Conservation (phyloP, 2,113 vertebrate genomes). For the Phalacrocorax pelagicus region DNA sequence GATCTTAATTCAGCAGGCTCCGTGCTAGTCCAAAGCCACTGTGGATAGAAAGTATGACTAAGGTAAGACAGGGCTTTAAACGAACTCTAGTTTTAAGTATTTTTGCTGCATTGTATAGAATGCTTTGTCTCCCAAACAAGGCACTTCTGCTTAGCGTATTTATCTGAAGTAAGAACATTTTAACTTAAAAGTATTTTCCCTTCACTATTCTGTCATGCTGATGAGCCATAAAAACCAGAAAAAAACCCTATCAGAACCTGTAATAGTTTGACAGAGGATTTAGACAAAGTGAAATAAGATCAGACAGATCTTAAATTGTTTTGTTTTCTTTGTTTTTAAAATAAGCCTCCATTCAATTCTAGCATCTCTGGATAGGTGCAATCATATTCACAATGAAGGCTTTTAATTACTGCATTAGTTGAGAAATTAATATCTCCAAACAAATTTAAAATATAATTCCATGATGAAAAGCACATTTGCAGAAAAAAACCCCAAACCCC, state of each 20-base stretch:
- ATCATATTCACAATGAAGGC: background rate
- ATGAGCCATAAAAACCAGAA: background rate
- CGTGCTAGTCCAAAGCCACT: background rate
- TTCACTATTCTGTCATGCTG: background rate
- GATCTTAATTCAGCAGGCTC: background rate
- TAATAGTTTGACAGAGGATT: background rate
- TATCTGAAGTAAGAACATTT: background rate
- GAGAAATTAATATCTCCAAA: background rate
- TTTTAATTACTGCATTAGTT: conserved; percentile 8
- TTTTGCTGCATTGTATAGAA: background rate
- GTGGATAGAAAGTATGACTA: background rate
- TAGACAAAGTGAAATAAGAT: background rate
- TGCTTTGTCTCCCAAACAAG: background rate
- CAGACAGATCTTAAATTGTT: background rate
- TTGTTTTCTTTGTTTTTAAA: background rate
- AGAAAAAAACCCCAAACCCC: background rate
- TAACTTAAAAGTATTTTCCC: background rate
- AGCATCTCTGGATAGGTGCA: background rate
- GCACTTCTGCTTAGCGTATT: background rate
- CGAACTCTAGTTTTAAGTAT: background rate
- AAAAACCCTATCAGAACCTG: background rate
- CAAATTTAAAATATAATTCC: background rate
- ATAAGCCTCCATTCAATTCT: background rate
- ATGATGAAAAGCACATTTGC: background rate
- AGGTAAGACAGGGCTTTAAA: background rate